phyloP scores from a whole-genome alignment of 2,113 vertebrate species.

The Pimephales promelas region DNA sequence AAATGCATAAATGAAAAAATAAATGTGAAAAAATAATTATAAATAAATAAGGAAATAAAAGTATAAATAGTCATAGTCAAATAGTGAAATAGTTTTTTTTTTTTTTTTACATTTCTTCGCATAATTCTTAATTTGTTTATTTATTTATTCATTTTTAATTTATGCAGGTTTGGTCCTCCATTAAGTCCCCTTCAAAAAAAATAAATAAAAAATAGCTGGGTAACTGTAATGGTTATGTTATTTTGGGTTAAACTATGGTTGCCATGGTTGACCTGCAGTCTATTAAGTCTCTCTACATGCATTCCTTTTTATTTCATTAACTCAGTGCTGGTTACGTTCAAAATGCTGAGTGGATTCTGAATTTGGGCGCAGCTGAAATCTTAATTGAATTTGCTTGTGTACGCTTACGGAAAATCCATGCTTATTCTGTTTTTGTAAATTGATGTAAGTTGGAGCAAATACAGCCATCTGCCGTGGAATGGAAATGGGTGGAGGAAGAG shows the following conservation, averaged over 20 bases:
- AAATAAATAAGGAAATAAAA: no score
- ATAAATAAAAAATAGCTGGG: background rate
- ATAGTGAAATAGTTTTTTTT: no score
- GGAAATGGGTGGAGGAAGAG: slow-evolving; percentile 20
- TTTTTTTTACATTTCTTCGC: no score
- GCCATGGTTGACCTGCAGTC: background rate
- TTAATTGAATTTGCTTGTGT: slow-evolving; percentile 45
- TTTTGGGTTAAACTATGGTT: background rate
- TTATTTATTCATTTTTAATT: no score
- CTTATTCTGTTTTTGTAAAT: slow-evolving; percentile 36
- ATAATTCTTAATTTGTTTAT: no score
- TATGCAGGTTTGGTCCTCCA: no score
- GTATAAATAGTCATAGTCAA: no score
- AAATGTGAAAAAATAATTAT: no score
- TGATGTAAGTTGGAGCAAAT: slow-evolving; percentile 44
- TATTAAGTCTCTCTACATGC: background rate
- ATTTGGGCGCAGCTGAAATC: slow-evolving; percentile 39
- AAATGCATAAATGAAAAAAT: no score
- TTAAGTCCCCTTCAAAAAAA: no score
- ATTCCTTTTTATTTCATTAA: slow-evolving; percentile 15
- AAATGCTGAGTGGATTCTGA: slow-evolving; percentile 14
- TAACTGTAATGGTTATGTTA: background rate
- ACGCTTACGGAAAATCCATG: slow-evolving; percentile 38
- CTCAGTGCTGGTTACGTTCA: background rate
- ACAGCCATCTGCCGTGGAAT: slow-evolving; percentile 44